These are phyloP conservation scores for Peromyscus attwateri DNA, from an alignment of 2,797 vertebrate species.

Conservation along the genomic window DNA sequence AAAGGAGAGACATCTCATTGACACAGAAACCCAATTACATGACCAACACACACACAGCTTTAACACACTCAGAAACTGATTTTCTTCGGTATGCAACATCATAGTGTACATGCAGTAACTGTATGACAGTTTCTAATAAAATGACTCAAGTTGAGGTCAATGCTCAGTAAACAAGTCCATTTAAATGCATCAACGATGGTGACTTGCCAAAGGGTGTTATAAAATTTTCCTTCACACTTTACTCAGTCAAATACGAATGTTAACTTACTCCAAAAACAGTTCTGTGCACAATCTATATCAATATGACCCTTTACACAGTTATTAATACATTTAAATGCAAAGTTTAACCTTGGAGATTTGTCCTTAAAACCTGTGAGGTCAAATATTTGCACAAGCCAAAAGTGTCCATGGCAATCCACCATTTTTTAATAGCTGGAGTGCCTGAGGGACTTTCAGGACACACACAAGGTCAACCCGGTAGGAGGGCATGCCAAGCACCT, in stretches of 20 bases:
- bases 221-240: conserved; percentile 80
- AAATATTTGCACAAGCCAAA: conserved; percentile 54
- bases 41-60: conserved; percentile 54
- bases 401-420: background rate
- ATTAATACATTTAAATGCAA: conserved; percentile 47
- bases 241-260: conserved; percentile 67
- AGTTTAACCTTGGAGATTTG: conserved; percentile 32
- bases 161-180: conserved; percentile 81
- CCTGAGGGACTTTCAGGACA: background rate
- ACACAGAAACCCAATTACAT: background rate
- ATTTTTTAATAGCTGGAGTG: background rate
- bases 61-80: conserved; percentile 53
- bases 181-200: conserved; percentile 84
- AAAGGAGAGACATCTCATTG: conserved; percentile 15
- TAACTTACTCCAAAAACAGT: conserved; percentile 58
- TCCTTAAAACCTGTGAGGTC: conserved; percentile 56
- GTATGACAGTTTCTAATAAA: conserved; percentile 78
- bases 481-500: background rate
- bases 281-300: conserved; percentile 28
- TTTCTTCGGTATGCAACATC: conserved; percentile 73
- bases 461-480: background rate
- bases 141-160: conserved; percentile 78
- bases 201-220: conserved; percentile 71
- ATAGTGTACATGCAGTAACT: conserved; percentile 53
- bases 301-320: conserved; percentile 15